phyloP scores from a whole-genome alignment of 2,797 vertebrate species.

The Limosa lapponica region DNA sequence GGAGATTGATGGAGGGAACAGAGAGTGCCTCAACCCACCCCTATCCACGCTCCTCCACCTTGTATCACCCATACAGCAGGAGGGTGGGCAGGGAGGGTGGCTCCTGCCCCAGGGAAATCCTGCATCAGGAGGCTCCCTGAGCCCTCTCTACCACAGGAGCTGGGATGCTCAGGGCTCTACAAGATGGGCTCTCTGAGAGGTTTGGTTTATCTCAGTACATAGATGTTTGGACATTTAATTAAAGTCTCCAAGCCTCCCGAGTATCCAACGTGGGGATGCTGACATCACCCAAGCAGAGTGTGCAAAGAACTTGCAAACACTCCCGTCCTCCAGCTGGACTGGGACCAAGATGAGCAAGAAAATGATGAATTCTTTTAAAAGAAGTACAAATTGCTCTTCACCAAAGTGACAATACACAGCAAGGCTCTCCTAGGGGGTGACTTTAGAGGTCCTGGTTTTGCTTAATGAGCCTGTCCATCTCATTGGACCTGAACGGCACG shows the following conservation, averaged over 20 bases:
- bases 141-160: background rate
- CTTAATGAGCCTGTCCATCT: background rate
- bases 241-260: background rate
- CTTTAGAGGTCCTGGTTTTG: background rate
- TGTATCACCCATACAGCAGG: background rate
- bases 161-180: background rate
- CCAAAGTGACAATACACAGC: background rate
- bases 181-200: background rate
- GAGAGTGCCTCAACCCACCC: background rate
- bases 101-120: background rate
- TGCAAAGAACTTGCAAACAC: background rate
- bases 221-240: background rate
- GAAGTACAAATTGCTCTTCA: background rate
- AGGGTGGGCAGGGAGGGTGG: background rate
- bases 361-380: background rate
- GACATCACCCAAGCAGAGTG: background rate
- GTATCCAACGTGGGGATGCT: background rate
- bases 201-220: background rate
- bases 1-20: background rate
- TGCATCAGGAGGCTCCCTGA: background rate
- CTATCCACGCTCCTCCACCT: background rate
- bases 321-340: background rate
- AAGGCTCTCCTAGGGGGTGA: background rate
- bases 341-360: conserved; percentile 24
- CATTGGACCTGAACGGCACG: background rate